A percentile compares a stretch with the other conserved stretches of the same genome.
phyloP scores from a whole-genome alignment of 2,113 vertebrate genomes.

The Turnix velox region DNA sequence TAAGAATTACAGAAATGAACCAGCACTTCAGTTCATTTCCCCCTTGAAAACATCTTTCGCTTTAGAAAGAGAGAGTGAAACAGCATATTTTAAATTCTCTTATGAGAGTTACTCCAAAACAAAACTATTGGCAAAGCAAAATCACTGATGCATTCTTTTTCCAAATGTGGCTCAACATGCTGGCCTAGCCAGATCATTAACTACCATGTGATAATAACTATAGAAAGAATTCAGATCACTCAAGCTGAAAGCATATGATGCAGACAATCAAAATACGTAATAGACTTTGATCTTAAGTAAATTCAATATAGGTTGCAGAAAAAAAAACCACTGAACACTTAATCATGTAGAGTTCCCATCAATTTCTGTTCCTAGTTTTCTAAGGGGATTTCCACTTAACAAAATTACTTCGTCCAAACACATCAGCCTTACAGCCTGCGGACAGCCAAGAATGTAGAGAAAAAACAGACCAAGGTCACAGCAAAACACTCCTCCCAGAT shows the following conservation, averaged over 20 bases:
- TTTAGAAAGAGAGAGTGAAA: background rate
- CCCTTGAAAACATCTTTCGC: background rate
- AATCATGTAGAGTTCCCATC: background rate
- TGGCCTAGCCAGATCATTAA: background rate
- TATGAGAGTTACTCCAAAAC: background rate
- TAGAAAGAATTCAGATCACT: background rate
- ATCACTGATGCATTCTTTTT: background rate
- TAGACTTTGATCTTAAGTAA: background rate
- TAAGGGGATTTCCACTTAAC: background rate
- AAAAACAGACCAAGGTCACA: background rate
- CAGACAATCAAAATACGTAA: background rate
- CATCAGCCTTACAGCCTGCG: background rate
- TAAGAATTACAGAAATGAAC: background rate
- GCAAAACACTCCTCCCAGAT: conserved; percentile 19
- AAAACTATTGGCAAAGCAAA: background rate
- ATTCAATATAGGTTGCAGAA: background rate
- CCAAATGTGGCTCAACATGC: background rate
- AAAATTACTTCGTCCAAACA: conserved; percentile 30
- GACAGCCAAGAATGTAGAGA: background rate
- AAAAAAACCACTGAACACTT: background rate
- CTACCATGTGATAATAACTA: background rate
- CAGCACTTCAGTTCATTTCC: background rate
- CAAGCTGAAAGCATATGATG: background rate
- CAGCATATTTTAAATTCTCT: background rate
- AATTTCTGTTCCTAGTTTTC: background rate